Evolutionary conservation across 2,113 vertebrate genomes (phyloP).

Genomic region (Motacilla tschutschensis): DNA sequence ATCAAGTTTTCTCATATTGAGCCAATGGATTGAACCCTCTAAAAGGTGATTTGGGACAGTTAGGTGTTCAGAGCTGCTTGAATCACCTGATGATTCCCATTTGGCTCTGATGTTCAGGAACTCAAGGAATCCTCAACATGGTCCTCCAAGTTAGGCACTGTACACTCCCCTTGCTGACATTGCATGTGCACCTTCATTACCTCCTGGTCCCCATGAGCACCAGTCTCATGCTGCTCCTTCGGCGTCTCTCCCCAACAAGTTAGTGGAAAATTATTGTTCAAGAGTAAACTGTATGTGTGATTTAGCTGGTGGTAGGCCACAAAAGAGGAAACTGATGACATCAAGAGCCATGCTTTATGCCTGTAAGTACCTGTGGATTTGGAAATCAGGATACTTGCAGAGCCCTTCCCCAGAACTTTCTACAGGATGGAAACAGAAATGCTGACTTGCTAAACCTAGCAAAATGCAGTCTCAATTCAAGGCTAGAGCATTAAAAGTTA

Average conservation of each 20-base stretch:
- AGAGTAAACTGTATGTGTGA: not conserved
- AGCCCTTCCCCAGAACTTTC: not conserved
- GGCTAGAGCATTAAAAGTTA: not conserved
- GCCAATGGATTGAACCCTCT: not conserved
- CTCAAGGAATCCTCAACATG: not conserved
- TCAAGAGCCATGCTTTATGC: not conserved
- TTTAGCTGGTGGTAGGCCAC: not conserved
- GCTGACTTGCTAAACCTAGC: not conserved
- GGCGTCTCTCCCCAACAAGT: not conserved
- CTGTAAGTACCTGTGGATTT: not conserved
- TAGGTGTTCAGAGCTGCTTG: not conserved
- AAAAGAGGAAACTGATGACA: not conserved
- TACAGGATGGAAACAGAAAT: not conserved
- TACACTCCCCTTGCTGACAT: accelerated
- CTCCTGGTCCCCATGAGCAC: accelerated
- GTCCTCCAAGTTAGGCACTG: not conserved
- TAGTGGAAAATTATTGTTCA: not conserved
- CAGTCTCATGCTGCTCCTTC: not conserved
- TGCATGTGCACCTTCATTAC: not conserved
- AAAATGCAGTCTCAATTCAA: not conserved
- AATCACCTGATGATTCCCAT: not conserved
- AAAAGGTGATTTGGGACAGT: not conserved
- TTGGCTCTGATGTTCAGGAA: not conserved
- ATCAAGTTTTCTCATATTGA: not conserved
- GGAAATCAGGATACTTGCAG: not conserved